Percentiles rank a stretch among this genome's conserved stretches.
phyloP scores from a whole-genome alignment of 2,888 invertebrate species.

The Stenurella melanura region DNA sequence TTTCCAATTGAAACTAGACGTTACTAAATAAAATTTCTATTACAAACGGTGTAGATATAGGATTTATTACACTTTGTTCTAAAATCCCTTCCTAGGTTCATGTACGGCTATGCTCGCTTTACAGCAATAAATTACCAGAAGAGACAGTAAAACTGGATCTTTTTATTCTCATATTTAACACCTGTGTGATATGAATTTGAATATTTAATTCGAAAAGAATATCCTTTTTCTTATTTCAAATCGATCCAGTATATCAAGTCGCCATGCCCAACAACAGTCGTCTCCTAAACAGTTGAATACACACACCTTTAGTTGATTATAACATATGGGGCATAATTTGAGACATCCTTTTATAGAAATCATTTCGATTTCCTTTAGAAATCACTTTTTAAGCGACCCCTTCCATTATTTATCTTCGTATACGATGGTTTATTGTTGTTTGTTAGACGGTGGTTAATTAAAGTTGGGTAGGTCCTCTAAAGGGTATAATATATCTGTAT shows the following conservation, averaged over 20 bases:
- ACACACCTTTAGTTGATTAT: constrained; percentile 60
- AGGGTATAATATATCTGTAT: neutral
- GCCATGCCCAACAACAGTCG: constrained; percentile 27
- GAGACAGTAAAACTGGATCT: constrained; percentile 17
- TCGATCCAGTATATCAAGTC: constrained; percentile 53
- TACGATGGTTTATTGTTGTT: constrained; percentile 26
- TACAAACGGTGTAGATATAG: too few relatives aligned
- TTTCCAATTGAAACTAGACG: too few relatives aligned
- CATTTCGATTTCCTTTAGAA: constrained; percentile 41
- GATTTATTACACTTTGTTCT: too few relatives aligned
- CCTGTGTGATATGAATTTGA: constrained; percentile 53
- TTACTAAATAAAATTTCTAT: too few relatives aligned
- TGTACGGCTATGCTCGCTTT: constrained; percentile 4
- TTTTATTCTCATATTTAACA: constrained; percentile 43
- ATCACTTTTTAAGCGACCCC: constrained; percentile 28
- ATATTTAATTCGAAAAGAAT: constrained; percentile 52
- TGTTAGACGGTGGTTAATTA: constrained; percentile 29
- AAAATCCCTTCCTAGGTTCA: neutral
- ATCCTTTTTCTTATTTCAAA: constrained; percentile 50
- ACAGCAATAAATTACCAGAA: constrained; percentile 14
- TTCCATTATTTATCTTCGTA: constrained; percentile 22
- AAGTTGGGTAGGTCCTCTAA: constrained; percentile 14
- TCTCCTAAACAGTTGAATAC: constrained; percentile 36
- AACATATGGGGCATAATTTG: constrained; percentile 67
- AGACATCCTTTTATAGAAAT: constrained; percentile 63